These are phyloP conservation scores for Psammodynastes pulverulentus DNA, from an alignment of 2,113 vertebrate species.

Conservation along the genomic window DNA sequence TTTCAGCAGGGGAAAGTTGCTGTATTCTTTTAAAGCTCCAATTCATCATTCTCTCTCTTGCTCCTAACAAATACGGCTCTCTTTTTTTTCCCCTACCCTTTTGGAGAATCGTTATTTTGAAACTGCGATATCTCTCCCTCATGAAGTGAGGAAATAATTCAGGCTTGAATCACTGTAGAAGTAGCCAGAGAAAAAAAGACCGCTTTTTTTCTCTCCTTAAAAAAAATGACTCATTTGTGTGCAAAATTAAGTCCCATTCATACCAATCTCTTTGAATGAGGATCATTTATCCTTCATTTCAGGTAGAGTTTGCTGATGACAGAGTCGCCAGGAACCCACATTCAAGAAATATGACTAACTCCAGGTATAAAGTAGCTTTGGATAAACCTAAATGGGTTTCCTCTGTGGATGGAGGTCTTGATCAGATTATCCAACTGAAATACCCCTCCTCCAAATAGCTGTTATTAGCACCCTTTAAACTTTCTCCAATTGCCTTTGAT, in stretches of 20 bases:
- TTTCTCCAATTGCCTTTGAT: too few relatives aligned
- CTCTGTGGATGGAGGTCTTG: not conserved
- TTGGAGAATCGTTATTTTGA: not conserved
- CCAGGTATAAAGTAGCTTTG: not conserved
- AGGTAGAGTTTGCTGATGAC: fast-evolving
- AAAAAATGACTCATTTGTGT: not conserved
- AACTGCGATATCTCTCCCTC: not conserved
- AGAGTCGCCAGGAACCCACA: fast-evolving
- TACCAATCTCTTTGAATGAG: not conserved
- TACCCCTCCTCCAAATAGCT: not conserved
- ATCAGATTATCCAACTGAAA: not conserved
- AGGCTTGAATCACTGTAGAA: not conserved
- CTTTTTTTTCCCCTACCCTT: not conserved
- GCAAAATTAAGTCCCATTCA: not conserved
- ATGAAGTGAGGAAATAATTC: not conserved
- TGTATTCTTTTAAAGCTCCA: not conserved
- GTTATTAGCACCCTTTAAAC: not conserved
- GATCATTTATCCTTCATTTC: not conserved
- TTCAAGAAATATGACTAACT: not conserved
- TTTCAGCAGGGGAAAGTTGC: not conserved
- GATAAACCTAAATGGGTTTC: not conserved
- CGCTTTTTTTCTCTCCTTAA: fast-evolving
- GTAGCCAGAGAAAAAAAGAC: not conserved
- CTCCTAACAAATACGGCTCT: not conserved
- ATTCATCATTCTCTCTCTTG: not conserved